phyloP scores from a whole-genome alignment of 2,113 vertebrate species.

The Rhabdomys dilectus region DNA sequence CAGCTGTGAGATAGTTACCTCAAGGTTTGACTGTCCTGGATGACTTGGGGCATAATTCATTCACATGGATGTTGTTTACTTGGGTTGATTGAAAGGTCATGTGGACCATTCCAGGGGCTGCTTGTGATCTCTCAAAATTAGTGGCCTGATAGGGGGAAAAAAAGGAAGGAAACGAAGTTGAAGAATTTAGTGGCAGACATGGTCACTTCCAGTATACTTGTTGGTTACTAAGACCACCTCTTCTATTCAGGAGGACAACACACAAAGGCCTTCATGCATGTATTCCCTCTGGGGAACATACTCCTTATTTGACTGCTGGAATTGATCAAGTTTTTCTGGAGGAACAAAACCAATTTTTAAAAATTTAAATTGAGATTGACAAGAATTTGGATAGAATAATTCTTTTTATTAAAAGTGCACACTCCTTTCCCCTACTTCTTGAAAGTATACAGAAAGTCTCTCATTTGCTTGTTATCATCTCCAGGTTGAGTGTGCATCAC shows the following conservation, averaged over 20 bases:
- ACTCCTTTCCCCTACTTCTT: neutral
- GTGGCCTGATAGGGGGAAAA: neutral
- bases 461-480: conserved; percentile 9
- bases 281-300: neutral
- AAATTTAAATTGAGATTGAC: neutral
- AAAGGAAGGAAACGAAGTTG: neutral
- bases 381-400: neutral
- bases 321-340: conserved; percentile 41
- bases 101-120: neutral
- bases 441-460: neutral
- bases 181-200: neutral
- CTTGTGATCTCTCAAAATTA: neutral
- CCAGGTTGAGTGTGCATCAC: neutral
- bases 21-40: neutral
- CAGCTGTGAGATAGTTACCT: neutral
- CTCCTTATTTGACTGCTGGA: neutral
- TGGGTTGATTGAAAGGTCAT: neutral
- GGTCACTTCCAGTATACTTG: neutral
- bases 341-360: neutral
- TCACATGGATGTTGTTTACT: neutral
- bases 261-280: neutral
- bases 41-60: neutral
- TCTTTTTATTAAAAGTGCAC: conserved; percentile 3
- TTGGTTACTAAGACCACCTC: neutral
- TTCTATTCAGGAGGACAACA: neutral